These are phyloP conservation scores for Hozukius guyotensis DNA, from an alignment of 2,797 vertebrate genomes.

Conservation along the genomic window DNA sequence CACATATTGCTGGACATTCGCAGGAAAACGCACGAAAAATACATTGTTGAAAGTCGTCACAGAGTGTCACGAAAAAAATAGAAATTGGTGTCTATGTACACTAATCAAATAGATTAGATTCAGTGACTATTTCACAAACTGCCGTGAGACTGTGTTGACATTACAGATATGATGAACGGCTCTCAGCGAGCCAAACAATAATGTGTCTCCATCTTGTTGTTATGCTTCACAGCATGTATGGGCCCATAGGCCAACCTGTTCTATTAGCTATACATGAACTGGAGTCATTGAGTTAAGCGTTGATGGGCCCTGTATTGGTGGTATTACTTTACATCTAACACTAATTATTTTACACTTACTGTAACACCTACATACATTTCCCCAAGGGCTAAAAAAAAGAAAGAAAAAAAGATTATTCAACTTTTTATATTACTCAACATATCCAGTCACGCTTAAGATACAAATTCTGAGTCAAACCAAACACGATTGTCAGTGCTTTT, in stretches of 20 bases:
- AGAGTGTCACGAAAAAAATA: too few species aligned
- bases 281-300: background rate
- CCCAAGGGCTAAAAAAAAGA: conserved; percentile 55
- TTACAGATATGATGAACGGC: background rate
- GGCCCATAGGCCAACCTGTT: too few species aligned
- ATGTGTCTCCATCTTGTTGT: background rate
- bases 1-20: too few species aligned
- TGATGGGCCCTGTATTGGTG: background rate
- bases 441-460: background rate
- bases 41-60: too few species aligned
- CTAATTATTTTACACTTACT: background rate
- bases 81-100: too few species aligned
- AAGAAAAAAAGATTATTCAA: conserved; percentile 21
- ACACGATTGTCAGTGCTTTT: background rate
- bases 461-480: background rate
- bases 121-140: too few species aligned
- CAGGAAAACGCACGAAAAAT: too few species aligned
- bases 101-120: too few species aligned
- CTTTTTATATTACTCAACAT: conserved; percentile 9
- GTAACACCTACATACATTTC: conserved; percentile 14
- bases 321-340: background rate
- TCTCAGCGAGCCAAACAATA: too few species aligned
- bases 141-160: too few species aligned
- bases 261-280: too few species aligned
- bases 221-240: background rate